These are phyloP conservation scores for Phalacrocorax pelagicus DNA, from an alignment of 2,113 vertebrate genomes.

Conservation along the genomic window DNA sequence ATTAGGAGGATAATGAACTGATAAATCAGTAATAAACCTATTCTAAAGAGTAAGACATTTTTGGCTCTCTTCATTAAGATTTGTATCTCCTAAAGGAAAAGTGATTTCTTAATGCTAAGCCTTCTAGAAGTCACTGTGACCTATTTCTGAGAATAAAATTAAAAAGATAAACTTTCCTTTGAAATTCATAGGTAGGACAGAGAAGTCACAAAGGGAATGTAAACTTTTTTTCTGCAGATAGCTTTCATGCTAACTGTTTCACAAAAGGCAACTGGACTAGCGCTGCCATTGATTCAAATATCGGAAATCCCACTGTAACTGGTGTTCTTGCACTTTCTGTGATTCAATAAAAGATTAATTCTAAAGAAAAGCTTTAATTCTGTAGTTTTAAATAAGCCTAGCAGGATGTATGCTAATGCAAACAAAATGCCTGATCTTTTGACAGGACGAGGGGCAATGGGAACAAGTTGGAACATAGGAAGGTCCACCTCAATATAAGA, in stretches of 20 bases:
- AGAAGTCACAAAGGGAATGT: conserved; percentile 23
- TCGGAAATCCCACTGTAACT: neutral
- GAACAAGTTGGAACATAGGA: too few relatives aligned
- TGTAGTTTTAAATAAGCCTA: neutral
- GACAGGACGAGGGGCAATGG: too few relatives aligned
- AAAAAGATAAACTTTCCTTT: conserved; percentile 59
- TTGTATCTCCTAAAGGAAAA: conserved; percentile 72
- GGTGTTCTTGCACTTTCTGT: neutral
- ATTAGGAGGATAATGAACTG: conserved; percentile 79
- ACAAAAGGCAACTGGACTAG: neutral
- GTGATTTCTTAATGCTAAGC: conserved; percentile 64
- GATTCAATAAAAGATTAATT: neutral
- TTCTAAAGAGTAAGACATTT: conserved; percentile 72
- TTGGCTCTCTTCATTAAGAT: conserved; percentile 76
- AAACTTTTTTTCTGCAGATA: conserved; percentile 31
- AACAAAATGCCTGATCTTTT: neutral
- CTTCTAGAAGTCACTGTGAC: conserved; percentile 46
- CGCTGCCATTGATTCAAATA: neutral
- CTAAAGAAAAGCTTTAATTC: neutral
- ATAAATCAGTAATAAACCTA: conserved; percentile 77
- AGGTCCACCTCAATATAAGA: too few relatives aligned
- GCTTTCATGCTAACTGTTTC: neutral
- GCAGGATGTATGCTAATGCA: neutral
- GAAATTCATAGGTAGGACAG: conserved; percentile 23
- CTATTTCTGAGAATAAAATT: conserved; percentile 59